phyloP scores from a whole-genome alignment of 1,140 invertebrate genomes.

The Spodoptera litura region DNA sequence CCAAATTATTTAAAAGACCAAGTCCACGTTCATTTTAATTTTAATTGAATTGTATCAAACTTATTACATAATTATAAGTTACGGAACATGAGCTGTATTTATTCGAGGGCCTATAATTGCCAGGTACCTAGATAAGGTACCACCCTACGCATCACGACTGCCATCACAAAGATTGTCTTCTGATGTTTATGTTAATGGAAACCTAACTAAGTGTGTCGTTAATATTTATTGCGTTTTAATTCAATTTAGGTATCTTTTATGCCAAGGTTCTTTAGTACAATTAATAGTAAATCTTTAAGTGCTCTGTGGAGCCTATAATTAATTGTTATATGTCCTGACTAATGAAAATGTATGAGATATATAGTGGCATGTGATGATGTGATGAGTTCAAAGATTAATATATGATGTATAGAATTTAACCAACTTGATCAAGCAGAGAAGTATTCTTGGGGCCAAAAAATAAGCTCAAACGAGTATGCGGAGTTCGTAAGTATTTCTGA shows the following conservation, averaged over 20 bases:
- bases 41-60: slow-evolving; percentile 28
- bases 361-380: too few species aligned
- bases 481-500: too few species aligned
- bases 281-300: too few species aligned
- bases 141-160: slow-evolving; percentile 9
- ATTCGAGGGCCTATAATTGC: slow-evolving; percentile 21
- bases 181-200: slow-evolving; percentile 19
- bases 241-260: slow-evolving; percentile 4
- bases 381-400: too few species aligned
- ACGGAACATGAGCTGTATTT: slow-evolving; percentile 3
- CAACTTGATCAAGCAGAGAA: too few species aligned
- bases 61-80: slow-evolving; percentile 10
- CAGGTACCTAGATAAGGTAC: neutral
- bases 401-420: too few species aligned
- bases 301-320: too few species aligned
- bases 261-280: neutral
- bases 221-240: neutral
- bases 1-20: too few species aligned
- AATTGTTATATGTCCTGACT: too few species aligned
- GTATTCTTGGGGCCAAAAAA: too few species aligned
- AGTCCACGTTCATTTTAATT: neutral
- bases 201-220: neutral
- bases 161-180: neutral
- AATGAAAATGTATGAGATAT: too few species aligned
- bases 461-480: too few species aligned